Percentiles rank a stretch among this genome's conserved stretches.
phyloP scores from a whole-genome alignment of 2,888 invertebrate genomes.

The Oscheius sp. region DNA sequence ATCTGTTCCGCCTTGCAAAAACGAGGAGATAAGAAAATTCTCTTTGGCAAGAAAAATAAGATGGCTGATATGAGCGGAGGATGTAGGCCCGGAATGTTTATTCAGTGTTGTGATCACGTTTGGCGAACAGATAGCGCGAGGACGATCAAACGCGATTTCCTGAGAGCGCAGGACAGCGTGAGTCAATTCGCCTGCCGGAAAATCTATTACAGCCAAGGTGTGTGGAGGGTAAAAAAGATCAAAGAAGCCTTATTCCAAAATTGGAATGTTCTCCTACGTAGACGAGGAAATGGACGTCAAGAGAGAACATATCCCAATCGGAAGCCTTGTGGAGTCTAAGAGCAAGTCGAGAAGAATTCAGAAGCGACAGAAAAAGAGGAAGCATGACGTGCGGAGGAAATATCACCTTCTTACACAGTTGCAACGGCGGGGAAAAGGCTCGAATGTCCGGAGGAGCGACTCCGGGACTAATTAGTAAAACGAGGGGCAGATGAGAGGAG shows the following conservation, averaged over 20 bases:
- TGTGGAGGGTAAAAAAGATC: no score
- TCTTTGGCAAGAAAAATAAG: no score
- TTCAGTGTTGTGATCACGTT: neutral
- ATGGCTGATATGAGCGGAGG: neutral
- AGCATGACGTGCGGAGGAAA: neutral
- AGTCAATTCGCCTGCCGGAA: no score
- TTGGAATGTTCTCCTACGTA: no score
- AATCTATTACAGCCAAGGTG: no score
- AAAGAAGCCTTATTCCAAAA: no score
- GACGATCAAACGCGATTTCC: neutral
- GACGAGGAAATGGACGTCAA: no score
- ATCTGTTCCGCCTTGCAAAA: no score
- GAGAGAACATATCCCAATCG: no score
- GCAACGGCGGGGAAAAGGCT: neutral
- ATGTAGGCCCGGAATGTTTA: neutral
- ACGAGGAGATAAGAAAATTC: no score
- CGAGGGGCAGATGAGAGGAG: neutral
- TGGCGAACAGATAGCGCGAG: neutral
- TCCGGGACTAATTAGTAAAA: neutral
- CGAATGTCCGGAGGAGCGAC: neutral
- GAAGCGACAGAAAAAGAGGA: neutral
- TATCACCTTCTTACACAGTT: conserved; percentile 1
- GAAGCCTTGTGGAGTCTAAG: no score
- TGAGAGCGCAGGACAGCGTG: no score
- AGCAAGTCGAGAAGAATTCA: neutral